A percentile compares a stretch with the other conserved stretches of the same genome.
phyloP scores from a whole-genome alignment of 2,888 invertebrate species.

The Alentia gelatinosa region DNA sequence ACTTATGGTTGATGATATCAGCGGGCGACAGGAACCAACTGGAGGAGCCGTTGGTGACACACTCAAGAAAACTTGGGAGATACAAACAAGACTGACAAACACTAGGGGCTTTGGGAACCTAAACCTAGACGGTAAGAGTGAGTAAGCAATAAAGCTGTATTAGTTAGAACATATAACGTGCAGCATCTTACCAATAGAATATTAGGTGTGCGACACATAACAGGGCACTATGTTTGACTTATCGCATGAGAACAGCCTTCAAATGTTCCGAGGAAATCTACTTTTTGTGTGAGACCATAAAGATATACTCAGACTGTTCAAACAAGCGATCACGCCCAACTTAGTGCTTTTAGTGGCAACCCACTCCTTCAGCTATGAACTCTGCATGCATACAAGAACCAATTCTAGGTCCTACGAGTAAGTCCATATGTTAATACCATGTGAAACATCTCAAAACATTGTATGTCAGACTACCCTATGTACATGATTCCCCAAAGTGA shows the following conservation, averaged over 20 bases:
- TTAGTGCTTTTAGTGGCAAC: not conserved
- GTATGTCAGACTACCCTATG: too few relatives aligned
- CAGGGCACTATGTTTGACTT: not conserved
- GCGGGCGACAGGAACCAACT: not conserved
- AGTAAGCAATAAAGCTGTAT: not conserved
- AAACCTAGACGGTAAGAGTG: not conserved
- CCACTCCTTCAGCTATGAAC: not conserved
- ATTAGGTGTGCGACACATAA: not conserved
- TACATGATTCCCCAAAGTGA: not conserved
- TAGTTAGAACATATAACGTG: not conserved
- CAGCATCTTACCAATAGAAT: not conserved
- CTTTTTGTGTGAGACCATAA: too few relatives aligned
- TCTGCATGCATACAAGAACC: not conserved
- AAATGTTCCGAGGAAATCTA: too few relatives aligned
- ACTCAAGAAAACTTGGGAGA: not conserved
- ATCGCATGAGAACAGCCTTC: not conserved
- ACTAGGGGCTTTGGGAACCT: not conserved
- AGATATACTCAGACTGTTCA: too few relatives aligned
- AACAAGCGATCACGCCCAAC: too few relatives aligned
- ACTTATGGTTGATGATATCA: not conserved
- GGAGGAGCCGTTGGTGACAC: conserved; percentile 1
- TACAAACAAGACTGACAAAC: not conserved
- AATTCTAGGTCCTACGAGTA: not conserved
- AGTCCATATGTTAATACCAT: not conserved
- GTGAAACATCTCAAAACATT: not conserved